Base-by-base conservation (phyloP, 2,113 vertebrate species). In the Centropristis striata region DNA sequence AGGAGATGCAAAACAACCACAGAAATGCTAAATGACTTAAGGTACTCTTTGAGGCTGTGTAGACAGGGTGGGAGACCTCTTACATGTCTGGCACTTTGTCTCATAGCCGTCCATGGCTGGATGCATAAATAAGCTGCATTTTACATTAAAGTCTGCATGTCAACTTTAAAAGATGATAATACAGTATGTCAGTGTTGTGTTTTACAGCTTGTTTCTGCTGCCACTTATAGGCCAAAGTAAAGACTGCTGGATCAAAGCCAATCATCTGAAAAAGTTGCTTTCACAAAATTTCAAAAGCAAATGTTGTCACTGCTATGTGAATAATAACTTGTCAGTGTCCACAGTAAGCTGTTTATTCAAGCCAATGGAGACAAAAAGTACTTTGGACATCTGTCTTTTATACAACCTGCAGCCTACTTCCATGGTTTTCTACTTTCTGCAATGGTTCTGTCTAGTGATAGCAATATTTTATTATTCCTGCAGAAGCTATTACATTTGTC, bases 351-450 rank as follows among this genome's bases (percentile, higher is more conserved):
- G 20, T 70, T 78, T 46, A 67, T 50, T 63, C 21, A 71, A 2
- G 20, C n/a, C 78, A 61, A 15, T 5, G 58, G 64, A 61, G 66
- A 85, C 60, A 68, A 61, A 72, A 76, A 25, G 27, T 21, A 37
- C 58, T 47, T 32, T 42, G 14, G 18, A 80, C 73, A 83, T 81
- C 72, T 83, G 76, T 32, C 8, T 83, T 83, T 90, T 59, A 59
- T 39, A 46, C 71, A 54, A 69, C 23, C 58, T 37, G 28, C n/a
- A 81, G 36, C 53, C 51, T 79, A 11, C 36, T 18, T 57, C 60
- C 8, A 47, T 67, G 64, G 36, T 66, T 82, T 50, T 77, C 23
- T 71, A 14, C 69, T 57, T 65, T 53, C 21, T 6, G 0, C 36
- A 32, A 15, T 36, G 32, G 15, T 50, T 7, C 5, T 39, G 54